Conservation (phyloP, 2,888 invertebrate species). For the Sinotaia quadrata region DNA sequence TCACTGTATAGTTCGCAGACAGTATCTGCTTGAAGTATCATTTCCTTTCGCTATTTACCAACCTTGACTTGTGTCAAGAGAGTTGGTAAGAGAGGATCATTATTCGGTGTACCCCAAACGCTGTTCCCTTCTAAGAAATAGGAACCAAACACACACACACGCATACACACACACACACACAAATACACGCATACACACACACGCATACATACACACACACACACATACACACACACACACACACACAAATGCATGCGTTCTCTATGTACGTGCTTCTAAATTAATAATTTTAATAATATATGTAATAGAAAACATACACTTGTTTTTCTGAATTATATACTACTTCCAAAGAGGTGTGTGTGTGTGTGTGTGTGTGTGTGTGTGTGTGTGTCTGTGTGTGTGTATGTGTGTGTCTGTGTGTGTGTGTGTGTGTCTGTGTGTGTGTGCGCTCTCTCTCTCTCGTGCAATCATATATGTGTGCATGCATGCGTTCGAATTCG, state of each 20-base stretch:
- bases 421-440: too few species aligned
- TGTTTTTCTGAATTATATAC: too few species aligned
- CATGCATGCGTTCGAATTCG: neutral
- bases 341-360: neutral
- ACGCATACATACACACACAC: constrained; percentile 9
- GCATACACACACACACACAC: too few species aligned
- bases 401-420: neutral
- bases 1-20: too few species aligned
- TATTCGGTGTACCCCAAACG: neutral
- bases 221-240: constrained; percentile 20
- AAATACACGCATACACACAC: neutral
- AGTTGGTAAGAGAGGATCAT: neutral
- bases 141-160: too few species aligned
- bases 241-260: neutral
- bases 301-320: too few species aligned
- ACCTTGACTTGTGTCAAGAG: too few species aligned
- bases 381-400: constrained; percentile 6
- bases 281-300: too few species aligned
- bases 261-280: neutral
- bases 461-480: neutral
- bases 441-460: neutral
- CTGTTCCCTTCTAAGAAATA: neutral
- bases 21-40: too few species aligned
- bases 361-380: neutral
- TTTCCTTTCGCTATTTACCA: too few species aligned